Percentiles rank a stretch among this genome's conserved stretches.
Evolutionary conservation across 2,888 invertebrate species (phyloP).

Genomic region (Bellardia pandia): DNA sequence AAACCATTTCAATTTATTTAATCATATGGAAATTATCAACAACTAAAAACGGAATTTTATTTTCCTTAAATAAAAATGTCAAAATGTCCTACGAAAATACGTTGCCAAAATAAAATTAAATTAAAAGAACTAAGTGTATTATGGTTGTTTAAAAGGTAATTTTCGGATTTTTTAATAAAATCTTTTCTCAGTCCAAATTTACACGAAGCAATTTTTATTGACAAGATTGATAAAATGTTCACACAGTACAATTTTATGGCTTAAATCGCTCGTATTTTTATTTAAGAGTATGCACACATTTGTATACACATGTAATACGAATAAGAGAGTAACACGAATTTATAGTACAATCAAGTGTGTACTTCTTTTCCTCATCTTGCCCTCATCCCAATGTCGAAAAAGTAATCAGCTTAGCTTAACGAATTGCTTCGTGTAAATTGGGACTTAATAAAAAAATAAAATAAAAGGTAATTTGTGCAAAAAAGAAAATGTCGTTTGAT

Average conservation of each 20-base stretch:
- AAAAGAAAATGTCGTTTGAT: neutral
- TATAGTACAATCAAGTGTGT: too few species aligned
- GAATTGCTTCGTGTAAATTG: too few species aligned
- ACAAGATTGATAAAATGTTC: too few species aligned
- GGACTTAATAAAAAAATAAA: neutral
- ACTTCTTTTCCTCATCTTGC: too few species aligned
- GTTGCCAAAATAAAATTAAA: neutral
- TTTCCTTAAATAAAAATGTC: neutral
- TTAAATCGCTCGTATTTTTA: too few species aligned
- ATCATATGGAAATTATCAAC: neutral
- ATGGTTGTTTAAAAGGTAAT: constrained; percentile 2
- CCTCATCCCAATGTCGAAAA: too few species aligned
- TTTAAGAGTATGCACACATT: too few species aligned
- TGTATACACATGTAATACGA: too few species aligned
- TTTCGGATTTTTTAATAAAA: neutral
- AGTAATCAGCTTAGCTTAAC: too few species aligned
- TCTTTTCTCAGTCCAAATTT: neutral
- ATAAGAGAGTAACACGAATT: too few species aligned
- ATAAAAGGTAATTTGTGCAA: constrained; percentile 3
- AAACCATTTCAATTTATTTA: neutral
- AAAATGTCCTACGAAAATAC: neutral
- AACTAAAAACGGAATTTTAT: neutral
- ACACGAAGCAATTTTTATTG: too few species aligned
- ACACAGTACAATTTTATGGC: too few species aligned
- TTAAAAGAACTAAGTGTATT: neutral